phyloP scores from a whole-genome alignment of 2,888 invertebrate genomes.

The Diloba caeruleocephala region DNA sequence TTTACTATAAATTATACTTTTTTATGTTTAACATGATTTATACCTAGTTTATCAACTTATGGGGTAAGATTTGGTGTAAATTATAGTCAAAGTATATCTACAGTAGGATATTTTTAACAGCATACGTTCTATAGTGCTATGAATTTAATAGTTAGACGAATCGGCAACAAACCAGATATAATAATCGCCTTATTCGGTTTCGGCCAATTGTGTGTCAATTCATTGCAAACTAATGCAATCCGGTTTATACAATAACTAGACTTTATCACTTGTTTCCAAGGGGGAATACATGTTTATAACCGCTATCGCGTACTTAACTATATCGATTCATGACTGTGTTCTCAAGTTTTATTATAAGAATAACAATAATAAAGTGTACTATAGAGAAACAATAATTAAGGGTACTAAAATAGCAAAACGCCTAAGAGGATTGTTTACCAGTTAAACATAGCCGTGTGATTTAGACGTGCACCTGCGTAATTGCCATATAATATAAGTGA shows the following conservation, averaged over 20 bases:
- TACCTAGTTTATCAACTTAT: too few relatives aligned
- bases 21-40: too few relatives aligned
- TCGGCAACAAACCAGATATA: conserved; percentile 66
- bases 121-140: conserved; percentile 10
- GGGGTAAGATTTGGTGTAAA: too few relatives aligned
- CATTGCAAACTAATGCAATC: conserved; percentile 59
- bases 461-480: conserved; percentile 1
- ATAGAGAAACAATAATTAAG: conserved; percentile 14
- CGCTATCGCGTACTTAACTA: conserved; percentile 3
- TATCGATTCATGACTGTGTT: neutral
- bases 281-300: conserved; percentile 17
- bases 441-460: conserved; percentile 26
- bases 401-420: conserved; percentile 27
- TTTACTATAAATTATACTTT: too few relatives aligned
- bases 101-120: conserved; percentile 40
- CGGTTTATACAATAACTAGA: conserved; percentile 52
- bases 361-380: too few relatives aligned
- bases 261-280: conserved; percentile 35
- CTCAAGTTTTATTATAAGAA: conserved; percentile 6
- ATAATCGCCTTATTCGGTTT: conserved; percentile 62
- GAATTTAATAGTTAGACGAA: conserved; percentile 34
- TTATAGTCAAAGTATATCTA: too few relatives aligned
- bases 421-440: conserved; percentile 35
- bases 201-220: conserved; percentile 64
- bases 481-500: conserved; percentile 10